Conservation (phyloP, 1,140 invertebrate genomes). For the Eciton burchellii region DNA sequence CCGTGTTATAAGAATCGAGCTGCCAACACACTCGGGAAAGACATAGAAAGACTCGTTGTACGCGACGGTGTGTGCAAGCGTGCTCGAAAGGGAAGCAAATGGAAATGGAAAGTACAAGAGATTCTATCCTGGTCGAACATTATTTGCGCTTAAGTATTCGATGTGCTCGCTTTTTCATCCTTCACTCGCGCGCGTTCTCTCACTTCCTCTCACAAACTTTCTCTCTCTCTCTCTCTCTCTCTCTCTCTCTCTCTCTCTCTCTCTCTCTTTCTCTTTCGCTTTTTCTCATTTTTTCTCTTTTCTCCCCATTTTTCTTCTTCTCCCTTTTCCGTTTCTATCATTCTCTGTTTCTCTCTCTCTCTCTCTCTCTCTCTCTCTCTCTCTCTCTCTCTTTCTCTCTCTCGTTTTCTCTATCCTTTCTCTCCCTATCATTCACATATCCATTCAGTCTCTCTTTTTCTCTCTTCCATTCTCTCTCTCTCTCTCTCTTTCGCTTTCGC, state of each 20-base stretch:
- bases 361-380: constrained; percentile 17
- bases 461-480: constrained; percentile 20
- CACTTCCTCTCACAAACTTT: background rate
- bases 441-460: constrained; percentile 74
- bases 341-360: constrained; percentile 4
- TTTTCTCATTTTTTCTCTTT: constrained; percentile 14
- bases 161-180: constrained; percentile 51
- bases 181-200: constrained; percentile 31
- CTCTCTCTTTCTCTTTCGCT: constrained; percentile 21
- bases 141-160: constrained; percentile 60
- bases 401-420: constrained; percentile 40
- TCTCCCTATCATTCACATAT: constrained; percentile 16
- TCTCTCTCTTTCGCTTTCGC: constrained; percentile 56
- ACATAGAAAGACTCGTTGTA: constrained; percentile 51
- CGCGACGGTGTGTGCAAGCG: constrained; percentile 31
- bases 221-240: background rate
- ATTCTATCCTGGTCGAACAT: constrained; percentile 54
- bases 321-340: constrained; percentile 15
- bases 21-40: constrained; percentile 49
- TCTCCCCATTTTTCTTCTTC: constrained; percentile 45
- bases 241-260: background rate
- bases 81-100: constrained; percentile 56
- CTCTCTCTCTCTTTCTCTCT: constrained; percentile 40
- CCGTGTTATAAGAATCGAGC: constrained; percentile 36
- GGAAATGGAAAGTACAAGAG: constrained; percentile 60